Evolutionary conservation across 2,797 vertebrate genomes (phyloP), one percentile per base, ranked within the genome.

Genomic region (Phoebastria nigripes): DNA sequence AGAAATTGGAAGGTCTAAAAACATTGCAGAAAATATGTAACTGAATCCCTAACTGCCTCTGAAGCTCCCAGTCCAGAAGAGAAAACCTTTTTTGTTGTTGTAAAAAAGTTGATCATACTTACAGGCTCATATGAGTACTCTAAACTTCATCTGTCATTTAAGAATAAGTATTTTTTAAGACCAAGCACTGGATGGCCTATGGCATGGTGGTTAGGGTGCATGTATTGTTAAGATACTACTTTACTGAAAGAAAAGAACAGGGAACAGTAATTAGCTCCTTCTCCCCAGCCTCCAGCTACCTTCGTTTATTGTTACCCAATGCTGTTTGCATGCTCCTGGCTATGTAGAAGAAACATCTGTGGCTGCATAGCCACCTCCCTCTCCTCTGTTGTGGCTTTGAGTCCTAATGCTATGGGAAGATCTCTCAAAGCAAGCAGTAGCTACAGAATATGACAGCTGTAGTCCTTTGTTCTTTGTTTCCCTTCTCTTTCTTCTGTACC

Each of bases 1-100:
- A 69, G 65, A 82, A 90, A 76, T 0, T 85, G 31, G 28, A 92
- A 79, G 29, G 15, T 91, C 67, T 94, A 42, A 89, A 92, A 70
- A 10, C 31, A 11, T 5, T 70, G 42, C n/a, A 87, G 35, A 76
- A 82, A 71, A 79, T 52, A 18, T 19, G 28, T 44, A 74, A 76
- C 35, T 62, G n/a, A 93, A 83, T 74, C 42, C 26, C 17, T 37
- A 69, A 21, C 21, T 87, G 42, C 35, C 14, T 82, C 5, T 33
- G 28, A 81, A 89, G 19, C 6, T 90, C 39, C n/a, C 24, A 58
- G 12, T 35, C 14, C n/a, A 46, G 52, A 46, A 55, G 9, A 81
- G 2, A 44, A 70, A 44, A 63, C 1, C 0, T 0, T 29, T 77
- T 59, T 29, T 18, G 4, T 18, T 51, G 6, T 20, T 44, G 26